A percentile compares a stretch with the other conserved stretches of the same genome.
Conservation (phyloP, 2,888 invertebrate genomes). For the Dichetophora obliterata region DNA sequence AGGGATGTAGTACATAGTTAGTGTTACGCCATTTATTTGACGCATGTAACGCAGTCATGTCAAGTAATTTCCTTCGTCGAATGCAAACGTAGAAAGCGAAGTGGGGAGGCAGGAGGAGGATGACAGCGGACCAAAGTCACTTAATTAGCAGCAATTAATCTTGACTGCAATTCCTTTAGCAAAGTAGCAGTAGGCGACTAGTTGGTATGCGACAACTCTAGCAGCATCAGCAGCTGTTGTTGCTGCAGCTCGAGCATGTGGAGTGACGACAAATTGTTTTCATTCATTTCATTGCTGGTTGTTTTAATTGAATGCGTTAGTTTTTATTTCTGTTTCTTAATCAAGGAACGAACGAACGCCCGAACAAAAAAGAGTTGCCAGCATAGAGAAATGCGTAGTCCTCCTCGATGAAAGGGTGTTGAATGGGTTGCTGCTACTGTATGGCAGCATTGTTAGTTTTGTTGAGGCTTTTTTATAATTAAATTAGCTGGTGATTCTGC, state of each 20-base stretch:
- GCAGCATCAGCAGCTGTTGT: background rate
- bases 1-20: background rate
- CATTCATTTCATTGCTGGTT: slow-evolving; percentile 24
- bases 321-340: background rate
- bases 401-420: background rate
- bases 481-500: background rate
- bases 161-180: slow-evolving; percentile 51
- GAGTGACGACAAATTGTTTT: slow-evolving; percentile 35
- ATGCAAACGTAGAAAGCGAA: background rate
- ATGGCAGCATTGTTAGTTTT: too few relatives aligned
- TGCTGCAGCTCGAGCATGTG: background rate
- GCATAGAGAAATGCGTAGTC: too few relatives aligned
- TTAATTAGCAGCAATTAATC: slow-evolving; percentile 56
- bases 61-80: slow-evolving; percentile 1
- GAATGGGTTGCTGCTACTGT: background rate
- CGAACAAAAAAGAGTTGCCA: too few relatives aligned
- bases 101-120: background rate
- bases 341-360: too few relatives aligned
- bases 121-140: slow-evolving; percentile 42
- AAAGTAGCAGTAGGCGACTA: background rate
- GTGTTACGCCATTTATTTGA: slow-evolving; percentile 6
- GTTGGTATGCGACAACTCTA: background rate
- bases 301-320: slow-evolving; percentile 26
- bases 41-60: slow-evolving; percentile 27
- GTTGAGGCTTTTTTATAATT: background rate